Evolutionary conservation across 2,888 invertebrate species (phyloP).

Genomic region (Agonum fuliginosum): DNA sequence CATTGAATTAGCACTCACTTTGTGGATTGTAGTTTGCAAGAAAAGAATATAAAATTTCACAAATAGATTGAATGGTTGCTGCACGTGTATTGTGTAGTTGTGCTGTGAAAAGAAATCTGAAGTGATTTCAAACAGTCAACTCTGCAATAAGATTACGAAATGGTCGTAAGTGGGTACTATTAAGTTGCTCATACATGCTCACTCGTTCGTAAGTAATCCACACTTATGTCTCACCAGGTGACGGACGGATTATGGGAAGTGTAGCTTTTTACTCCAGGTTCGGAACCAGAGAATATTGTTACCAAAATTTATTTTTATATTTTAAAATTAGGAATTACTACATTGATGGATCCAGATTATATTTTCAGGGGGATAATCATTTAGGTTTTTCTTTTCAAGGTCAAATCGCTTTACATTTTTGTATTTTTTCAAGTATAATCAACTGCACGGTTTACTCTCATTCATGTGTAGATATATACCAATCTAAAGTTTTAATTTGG

Average conservation of each 20-base stretch:
- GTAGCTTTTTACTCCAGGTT: not conserved
- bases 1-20: not conserved
- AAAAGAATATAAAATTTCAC: not conserved
- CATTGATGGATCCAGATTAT: no score
- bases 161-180: constrained; percentile 7
- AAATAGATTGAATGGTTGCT: constrained; percentile 9
- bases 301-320: not conserved
- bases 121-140: constrained; percentile 20
- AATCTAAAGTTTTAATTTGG: no score
- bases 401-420: no score
- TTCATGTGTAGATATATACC: no score
- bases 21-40: not conserved
- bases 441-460: no score
- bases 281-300: not conserved
- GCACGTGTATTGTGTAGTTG: not conserved
- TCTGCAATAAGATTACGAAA: constrained; percentile 17
- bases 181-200: constrained; percentile 30
- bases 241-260: constrained; percentile 35
- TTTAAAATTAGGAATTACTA: not conserved
- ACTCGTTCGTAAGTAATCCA: constrained; percentile 13
- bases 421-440: no score
- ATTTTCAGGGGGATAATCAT: no score
- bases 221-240: constrained; percentile 36
- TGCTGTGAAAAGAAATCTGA: constrained; percentile 8
- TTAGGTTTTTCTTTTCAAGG: no score